These are phyloP conservation scores for Cyrtonyx montezumae DNA, from an alignment of 2,113 vertebrate species.

Conservation along the genomic window DNA sequence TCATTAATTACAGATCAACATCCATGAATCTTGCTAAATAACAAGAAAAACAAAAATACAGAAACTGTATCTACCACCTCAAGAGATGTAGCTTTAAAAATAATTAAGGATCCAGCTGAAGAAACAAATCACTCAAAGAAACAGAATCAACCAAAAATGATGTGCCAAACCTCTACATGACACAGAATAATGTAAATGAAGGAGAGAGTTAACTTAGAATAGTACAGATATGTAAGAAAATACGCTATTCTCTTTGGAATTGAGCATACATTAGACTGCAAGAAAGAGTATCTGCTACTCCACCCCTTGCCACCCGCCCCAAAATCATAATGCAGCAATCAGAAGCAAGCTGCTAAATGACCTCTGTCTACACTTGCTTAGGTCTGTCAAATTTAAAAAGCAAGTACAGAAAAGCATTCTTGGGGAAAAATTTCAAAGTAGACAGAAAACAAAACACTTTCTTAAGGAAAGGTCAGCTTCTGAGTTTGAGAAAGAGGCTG, in stretches of 20 bases:
- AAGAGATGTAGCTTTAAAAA: slow-evolving; percentile 3
- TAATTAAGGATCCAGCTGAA: background rate
- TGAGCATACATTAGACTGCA: background rate
- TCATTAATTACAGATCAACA: slow-evolving; percentile 57
- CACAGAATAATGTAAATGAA: background rate
- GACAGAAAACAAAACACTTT: background rate
- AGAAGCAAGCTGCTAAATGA: slow-evolving; percentile 17
- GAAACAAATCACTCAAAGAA: background rate
- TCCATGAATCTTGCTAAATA: background rate
- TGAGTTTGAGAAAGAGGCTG: background rate
- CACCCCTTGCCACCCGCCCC: accelerated
- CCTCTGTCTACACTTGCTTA: background rate
- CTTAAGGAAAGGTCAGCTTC: background rate
- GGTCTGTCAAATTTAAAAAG: slow-evolving; percentile 18
- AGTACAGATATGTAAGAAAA: background rate
- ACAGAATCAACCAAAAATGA: background rate
- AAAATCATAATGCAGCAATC: background rate
- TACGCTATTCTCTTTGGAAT: background rate
- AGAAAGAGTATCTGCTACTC: background rate
- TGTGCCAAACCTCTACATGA: background rate
- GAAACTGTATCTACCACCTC: background rate
- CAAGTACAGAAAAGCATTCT: background rate
- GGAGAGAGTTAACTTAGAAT: background rate
- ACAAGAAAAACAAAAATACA: background rate
- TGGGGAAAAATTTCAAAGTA: background rate